Evolutionary conservation across 2,888 invertebrate genomes (phyloP).

Genomic region (Apodemia zela): DNA sequence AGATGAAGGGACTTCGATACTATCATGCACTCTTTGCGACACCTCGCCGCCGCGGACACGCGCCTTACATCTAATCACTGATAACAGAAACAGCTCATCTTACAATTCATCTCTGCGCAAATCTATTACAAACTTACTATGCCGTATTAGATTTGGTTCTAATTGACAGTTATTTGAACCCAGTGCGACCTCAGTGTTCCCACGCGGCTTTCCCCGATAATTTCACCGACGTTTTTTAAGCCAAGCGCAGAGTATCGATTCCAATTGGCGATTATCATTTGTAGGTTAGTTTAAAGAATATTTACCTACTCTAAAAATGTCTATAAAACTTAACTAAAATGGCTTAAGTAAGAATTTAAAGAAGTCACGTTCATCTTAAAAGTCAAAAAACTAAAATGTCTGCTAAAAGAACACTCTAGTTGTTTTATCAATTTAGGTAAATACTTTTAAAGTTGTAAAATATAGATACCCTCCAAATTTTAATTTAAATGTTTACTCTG

Average conservation of each 20-base stretch:
- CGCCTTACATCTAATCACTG: conserved; percentile 64
- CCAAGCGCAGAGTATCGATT: neutral
- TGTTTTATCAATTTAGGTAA: no score
- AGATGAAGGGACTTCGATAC: conserved; percentile 64
- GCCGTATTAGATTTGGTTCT: conserved; percentile 31
- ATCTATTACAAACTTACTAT: conserved; percentile 42
- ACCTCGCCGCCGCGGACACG: conserved; percentile 57
- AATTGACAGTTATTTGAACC: conserved; percentile 32
- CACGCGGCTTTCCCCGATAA: conserved; percentile 38
- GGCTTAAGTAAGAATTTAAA: no score
- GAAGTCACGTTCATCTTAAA: no score
- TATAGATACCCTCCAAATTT: no score
- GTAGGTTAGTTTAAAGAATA: neutral
- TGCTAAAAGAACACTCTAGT: no score
- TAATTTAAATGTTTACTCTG: no score
- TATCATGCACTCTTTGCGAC: conserved; percentile 61
- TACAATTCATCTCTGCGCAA: conserved; percentile 56
- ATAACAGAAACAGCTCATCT: conserved; percentile 61
- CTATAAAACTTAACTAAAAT: no score
- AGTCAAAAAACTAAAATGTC: no score
- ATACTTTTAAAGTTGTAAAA: no score
- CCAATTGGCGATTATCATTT: neutral
- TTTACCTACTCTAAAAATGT: no score
- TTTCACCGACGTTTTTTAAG: conserved; percentile 17
- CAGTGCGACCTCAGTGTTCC: conserved; percentile 43